phyloP scores from a whole-genome alignment of 2,888 invertebrate species.

The Trissolcus brochymenae region DNA sequence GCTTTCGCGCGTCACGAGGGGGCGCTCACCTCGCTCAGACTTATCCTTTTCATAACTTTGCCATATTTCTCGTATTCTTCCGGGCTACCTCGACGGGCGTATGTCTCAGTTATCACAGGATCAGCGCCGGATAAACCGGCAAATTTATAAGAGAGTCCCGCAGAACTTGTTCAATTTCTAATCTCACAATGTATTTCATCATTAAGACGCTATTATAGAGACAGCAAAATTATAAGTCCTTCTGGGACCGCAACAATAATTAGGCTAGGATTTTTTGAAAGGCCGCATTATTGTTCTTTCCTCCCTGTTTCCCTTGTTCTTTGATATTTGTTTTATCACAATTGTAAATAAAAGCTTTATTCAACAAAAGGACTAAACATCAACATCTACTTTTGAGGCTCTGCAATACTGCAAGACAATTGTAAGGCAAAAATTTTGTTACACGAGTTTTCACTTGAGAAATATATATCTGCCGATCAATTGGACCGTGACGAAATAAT shows the following conservation, averaged over 20 bases:
- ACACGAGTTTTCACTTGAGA: too few species aligned
- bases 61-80: conserved; percentile 57
- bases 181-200: conserved; percentile 52
- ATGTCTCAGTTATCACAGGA: conserved; percentile 70
- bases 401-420: too few species aligned
- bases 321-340: neutral
- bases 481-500: conserved; percentile 5
- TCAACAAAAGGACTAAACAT: too few species aligned
- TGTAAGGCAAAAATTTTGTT: too few species aligned
- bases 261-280: neutral
- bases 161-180: conserved; percentile 55
- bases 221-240: conserved; percentile 49
- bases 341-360: neutral
- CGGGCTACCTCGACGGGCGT: conserved; percentile 62
- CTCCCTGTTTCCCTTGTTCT: neutral
- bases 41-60: conserved; percentile 70
- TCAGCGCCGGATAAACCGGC: conserved; percentile 67
- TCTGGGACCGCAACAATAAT: conserved; percentile 42
- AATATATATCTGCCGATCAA: neutral
- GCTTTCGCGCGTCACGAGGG: conserved; percentile 36
- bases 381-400: too few species aligned
- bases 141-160: conserved; percentile 64
- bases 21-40: conserved; percentile 57
- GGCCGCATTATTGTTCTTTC: neutral
- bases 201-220: conserved; percentile 47